Base-by-base conservation (phyloP, 2,888 invertebrate species). In the Odontomyia ornata region DNA sequence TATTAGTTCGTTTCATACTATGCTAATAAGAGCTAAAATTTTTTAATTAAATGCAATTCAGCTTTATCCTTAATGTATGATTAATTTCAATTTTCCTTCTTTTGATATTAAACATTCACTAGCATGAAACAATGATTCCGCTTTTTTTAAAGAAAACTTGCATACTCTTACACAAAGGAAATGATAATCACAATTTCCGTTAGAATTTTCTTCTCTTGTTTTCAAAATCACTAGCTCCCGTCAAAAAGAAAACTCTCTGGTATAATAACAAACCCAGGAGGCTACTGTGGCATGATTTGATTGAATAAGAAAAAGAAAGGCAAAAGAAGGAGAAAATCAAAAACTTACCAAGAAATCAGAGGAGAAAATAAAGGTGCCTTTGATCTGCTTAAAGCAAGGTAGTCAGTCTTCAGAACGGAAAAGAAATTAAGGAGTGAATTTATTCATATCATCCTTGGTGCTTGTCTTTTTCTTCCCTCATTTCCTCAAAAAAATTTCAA, bases 141-240 rank as follows among this genome's bases (percentile, higher is more conserved):
- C n/a, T n/a, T n/a, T n/a, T n/a, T n/a, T n/a, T n/a, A n/a, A n/a
- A n/a, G n/a, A n/a, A n/a, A n/a, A n/a, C n/a, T n/a, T n/a, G n/a
- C n/a, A n/a, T n/a, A n/a, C n/a, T n/a, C n/a, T n/a, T n/a, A n/a
- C n/a, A n/a, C n/a, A n/a, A n/a, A n/a, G n/a, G n/a, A n/a, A n/a
- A n/a, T n/a, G n/a, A n/a, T n/a, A 60, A 60, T 60, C 60, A 60
- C 25, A 60, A 60, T 60, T 23, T 60, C 60, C 60, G 15, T 60
- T 60, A 7, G 60, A 7, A 25, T 60, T 23, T 23, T 18, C 36
- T 9, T n/a, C 15, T 7, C 52, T 52, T 7, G 7, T 25, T 1
- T 60, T 25, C 60, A 25, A 9, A 15, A 52, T 15, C 15, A 52
- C 13, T 15, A 13, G 2, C 18, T 52, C 15, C 43, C 13, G 18